Evolutionary conservation across 2,797 vertebrate genomes (phyloP), one percentile per base, ranked within the genome.

Genomic region (Scolopax bukidnonensis): DNA sequence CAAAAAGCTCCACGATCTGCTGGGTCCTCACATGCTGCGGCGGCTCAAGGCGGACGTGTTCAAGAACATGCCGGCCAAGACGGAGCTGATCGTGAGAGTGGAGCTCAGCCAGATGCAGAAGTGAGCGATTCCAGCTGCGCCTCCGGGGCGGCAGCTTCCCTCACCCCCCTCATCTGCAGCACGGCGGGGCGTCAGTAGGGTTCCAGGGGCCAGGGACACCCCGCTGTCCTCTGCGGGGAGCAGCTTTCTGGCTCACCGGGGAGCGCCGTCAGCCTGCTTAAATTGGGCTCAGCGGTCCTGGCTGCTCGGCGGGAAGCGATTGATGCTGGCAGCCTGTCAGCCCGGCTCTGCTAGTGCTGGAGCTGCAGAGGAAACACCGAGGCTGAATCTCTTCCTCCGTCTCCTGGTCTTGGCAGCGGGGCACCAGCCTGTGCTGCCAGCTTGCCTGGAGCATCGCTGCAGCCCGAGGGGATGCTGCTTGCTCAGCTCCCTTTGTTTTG

Each of bases 71-170:
- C 99, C 99, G 0, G 98, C 99, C 64, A 99, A 99, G 98, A 99
- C 99, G 0, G 99, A 99, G 97, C 97, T 99, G 92, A 99, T 99
- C 0, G 99, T 99, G 64, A 97, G 99, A 1, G 99, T 99, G 98
- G 99, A 99, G 97, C 98, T 99, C 75, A 99, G 99, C 96, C 99
- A 99, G 95, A 99, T 99, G 99, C 99, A 99, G 97, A 99, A 99
- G 99, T 99, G 97, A 97, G 99, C 78, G 30, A 28, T 11, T 48
- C 16, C 15, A 7, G 54, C 38, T 3, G 30, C 28, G 30, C 28
- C 47, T 36, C 21, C 0, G 19, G 14, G 47, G 9, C 9, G n/a
- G 18, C 75, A 63, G 78, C 30, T 67, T 57, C 33, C 30, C 60
- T 30, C 45, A 1, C 11, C 16, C 20, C 7, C 0, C 43, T 20